Base-by-base conservation (phyloP, 2,888 invertebrate species). In the Liodrosophila aerea region DNA sequence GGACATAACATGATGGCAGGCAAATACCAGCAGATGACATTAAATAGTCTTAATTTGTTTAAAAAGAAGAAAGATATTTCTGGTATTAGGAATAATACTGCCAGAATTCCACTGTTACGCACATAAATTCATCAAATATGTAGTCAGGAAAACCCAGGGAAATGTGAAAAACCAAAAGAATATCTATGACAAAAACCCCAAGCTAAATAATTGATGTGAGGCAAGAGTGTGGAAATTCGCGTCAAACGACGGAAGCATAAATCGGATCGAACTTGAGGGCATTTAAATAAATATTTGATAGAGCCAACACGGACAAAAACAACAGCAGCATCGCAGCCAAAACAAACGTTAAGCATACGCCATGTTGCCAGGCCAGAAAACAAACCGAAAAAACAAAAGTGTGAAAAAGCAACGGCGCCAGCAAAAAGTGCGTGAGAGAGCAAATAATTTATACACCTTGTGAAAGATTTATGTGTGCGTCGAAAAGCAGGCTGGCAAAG, bases 281-380 rank as follows among this genome's bases (percentile, higher is more conserved):
- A 64, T 71, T 77, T 65, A 62, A 66, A 85, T 81, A 81, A 84
- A 81, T 81, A 84, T 84, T 81, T 86, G 72, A 78, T 78, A 66
- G 66, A 74, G 64, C 59, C 30, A n/a, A 44, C 15, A 13, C 22
- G 13, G 30, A 33, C 54, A 51, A 54, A 53, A 53, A 68, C 46
- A 51, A 51, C 47, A 59, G 44, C 8, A 62, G 75, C n/a, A 68
- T 61, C 58, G 60, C 76, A 46, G 53, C 22, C 43, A 33, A 43
- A 59, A 50, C 52, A 62, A 66, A 71, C 50, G 60, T 67, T 67
- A 64, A 64, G 80, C 50, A 85, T 82, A 75, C 77, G 78, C 67
- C 64, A 44, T 46, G 74, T 73, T 68, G 74, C 67, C 61, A 57
- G 30, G 54, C 56, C 39, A 39, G 41, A 15, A n/a, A 33, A 41